These are phyloP conservation scores for Rhinichthys osculus DNA, from an alignment of 2,797 vertebrate genomes.

Conservation along the genomic window DNA sequence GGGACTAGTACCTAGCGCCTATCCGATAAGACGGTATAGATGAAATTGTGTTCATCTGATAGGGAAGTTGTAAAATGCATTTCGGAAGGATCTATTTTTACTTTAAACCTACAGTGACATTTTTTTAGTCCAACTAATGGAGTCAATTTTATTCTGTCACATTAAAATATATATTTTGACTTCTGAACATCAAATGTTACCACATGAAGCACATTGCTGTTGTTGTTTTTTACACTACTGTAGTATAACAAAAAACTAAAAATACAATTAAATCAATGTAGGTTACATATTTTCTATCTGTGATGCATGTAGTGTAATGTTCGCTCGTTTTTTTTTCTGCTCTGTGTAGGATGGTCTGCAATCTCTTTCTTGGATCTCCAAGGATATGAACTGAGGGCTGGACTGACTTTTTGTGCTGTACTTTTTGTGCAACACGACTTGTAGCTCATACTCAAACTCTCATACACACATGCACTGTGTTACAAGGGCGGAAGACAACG, in stretches of 20 bases:
- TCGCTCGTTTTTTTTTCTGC: background rate
- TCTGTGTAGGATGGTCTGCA: constrained; percentile 40
- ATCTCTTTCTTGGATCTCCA: constrained; percentile 19
- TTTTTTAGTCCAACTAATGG: background rate
- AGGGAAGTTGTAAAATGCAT: background rate
- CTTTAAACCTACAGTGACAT: background rate
- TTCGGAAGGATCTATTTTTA: background rate
- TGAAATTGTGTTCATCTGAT: background rate
- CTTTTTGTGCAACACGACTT: constrained; percentile 24
- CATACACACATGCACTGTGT: constrained; percentile 30
- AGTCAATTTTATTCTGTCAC: background rate
- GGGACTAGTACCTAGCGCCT: too few relatives aligned
- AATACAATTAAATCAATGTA: background rate
- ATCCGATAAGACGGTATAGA: background rate
- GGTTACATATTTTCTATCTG: background rate
- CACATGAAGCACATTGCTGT: background rate
- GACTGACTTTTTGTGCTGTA: constrained; percentile 42
- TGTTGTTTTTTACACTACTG: background rate
- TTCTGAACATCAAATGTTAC: background rate
- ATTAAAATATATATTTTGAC: background rate
- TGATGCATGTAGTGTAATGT: background rate
- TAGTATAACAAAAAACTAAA: background rate
- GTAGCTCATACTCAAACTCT: background rate
- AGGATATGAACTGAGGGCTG: constrained; percentile 51
- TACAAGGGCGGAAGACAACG: constrained; percentile 41